Percentiles rank a stretch among this genome's conserved stretches.
These are phyloP conservation scores for Limnephilus lunatus DNA, from an alignment of 2,888 invertebrate species.

Conservation along the genomic window DNA sequence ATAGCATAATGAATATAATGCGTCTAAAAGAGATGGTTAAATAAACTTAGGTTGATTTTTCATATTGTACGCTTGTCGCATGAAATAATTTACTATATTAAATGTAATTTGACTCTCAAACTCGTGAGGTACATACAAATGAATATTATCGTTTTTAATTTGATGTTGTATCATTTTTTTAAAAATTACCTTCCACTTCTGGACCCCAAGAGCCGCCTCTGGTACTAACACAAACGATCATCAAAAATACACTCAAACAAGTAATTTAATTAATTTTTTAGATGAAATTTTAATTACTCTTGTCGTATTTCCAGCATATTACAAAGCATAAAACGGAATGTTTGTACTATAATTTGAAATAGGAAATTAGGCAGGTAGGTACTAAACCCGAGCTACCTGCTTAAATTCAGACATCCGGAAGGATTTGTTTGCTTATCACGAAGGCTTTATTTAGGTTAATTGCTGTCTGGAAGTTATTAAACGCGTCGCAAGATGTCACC, in stretches of 20 bases:
- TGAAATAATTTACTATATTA: too few relatives aligned
- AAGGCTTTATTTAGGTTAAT: constrained; percentile 17
- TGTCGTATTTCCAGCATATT: not conserved
- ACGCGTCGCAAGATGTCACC: constrained; percentile 13
- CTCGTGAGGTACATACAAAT: too few relatives aligned
- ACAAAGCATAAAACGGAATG: not conserved
- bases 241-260: not conserved
- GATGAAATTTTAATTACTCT: not conserved
- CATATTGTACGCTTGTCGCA: too few relatives aligned
- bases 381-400: not conserved
- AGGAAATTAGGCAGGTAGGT: not conserved
- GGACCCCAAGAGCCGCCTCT: too few relatives aligned
- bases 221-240: not conserved
- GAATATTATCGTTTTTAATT: too few relatives aligned
- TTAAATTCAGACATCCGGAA: not conserved
- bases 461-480: constrained; percentile 10
- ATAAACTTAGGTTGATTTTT: too few relatives aligned
- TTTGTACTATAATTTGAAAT: not conserved
- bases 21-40: too few relatives aligned
- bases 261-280: not conserved
- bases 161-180: too few relatives aligned
- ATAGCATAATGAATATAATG: too few relatives aligned
- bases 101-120: too few relatives aligned
- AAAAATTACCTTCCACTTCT: too few relatives aligned
- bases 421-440: constrained; percentile 3